Conservation (phyloP, 2,113 vertebrate genomes). For the Petroica traversi region DNA sequence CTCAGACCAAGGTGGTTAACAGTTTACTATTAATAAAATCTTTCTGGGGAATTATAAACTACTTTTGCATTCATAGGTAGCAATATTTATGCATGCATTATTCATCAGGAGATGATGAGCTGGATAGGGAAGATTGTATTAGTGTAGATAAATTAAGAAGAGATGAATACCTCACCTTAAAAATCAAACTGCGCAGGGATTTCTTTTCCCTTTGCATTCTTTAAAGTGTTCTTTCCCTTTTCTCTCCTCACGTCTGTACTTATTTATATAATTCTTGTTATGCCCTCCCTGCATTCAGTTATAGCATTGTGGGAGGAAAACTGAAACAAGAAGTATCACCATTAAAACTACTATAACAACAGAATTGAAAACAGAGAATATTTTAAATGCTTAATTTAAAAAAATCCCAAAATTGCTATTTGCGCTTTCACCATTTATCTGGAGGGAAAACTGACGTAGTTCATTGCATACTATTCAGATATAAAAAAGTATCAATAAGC, state of each 20-base stretch:
- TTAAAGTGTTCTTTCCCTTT: background rate
- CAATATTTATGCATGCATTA: slow-evolving; percentile 53
- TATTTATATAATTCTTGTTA: background rate
- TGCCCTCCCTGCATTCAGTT: background rate
- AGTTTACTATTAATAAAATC: slow-evolving; percentile 51
- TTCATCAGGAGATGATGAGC: slow-evolving; percentile 47
- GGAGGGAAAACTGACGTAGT: background rate
- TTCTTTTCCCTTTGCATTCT: background rate
- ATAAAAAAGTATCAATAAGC: background rate
- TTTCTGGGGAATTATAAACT: slow-evolving; percentile 25
- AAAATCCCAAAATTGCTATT: background rate
- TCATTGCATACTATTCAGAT: background rate
- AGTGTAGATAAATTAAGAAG: slow-evolving; percentile 40
- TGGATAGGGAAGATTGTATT: slow-evolving; percentile 24
- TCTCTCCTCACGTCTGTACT: background rate
- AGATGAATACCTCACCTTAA: slow-evolving; percentile 20
- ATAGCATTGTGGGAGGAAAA: background rate
- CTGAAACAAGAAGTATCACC: background rate
- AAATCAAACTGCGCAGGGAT: background rate
- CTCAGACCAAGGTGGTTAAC: slow-evolving; percentile 42
- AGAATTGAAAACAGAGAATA: background rate
- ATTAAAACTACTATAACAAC: background rate
- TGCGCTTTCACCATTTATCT: background rate
- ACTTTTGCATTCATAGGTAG: slow-evolving; percentile 7
- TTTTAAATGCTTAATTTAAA: background rate